Evolutionary conservation across 2,888 invertebrate genomes (phyloP), one percentile per base, ranked within the genome.

Genomic region (Epirrhoe alternata): DNA sequence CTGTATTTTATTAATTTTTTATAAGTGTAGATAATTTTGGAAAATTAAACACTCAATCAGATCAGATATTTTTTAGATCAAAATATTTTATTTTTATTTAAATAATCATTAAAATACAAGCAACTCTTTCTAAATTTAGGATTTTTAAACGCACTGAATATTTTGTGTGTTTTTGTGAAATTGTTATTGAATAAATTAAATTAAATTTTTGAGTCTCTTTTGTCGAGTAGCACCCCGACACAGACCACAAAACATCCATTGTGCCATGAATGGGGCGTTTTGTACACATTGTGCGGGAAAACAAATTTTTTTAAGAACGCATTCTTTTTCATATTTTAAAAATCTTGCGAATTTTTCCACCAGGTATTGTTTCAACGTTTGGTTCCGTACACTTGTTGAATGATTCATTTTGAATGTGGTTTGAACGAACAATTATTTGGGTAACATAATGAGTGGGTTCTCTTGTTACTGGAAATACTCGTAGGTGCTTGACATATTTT

Each of bases 281-380:
- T 90, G 86, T 71, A 71, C 82, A 85, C 85, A 88, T 88, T 88
- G 88, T 87, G 84, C 76, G 82, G 78, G 83, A 84, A 85, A 89
- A 87, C 86, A 83, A 87, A 87, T 89, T 90, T 92, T 90, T 92
- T 88, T 86, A 90, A 88, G 88, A 91, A 89, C 81, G 86, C 83
- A 81, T 85, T 86, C 86, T 77, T 84, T 86, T 83, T 86, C 79
- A 77, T 77, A 77, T 74, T 71, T 67, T 65, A 60, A 71, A 71
- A 74, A 64, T 72, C 71, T 74, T 71, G 68, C 56, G 67, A 71
- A 66, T 72, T 72, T 71, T 45, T 69, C 69, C 47, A 49, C 62
- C 61, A 58, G 58, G 58, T 66, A 71, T 72, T 76, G 80, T 77
- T 68, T 74, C 75, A 80, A 71, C 38, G 74, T 72, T 75, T 49